Base-by-base conservation (phyloP, 2,888 invertebrate genomes). In the Myopa tessellatipennis region DNA sequence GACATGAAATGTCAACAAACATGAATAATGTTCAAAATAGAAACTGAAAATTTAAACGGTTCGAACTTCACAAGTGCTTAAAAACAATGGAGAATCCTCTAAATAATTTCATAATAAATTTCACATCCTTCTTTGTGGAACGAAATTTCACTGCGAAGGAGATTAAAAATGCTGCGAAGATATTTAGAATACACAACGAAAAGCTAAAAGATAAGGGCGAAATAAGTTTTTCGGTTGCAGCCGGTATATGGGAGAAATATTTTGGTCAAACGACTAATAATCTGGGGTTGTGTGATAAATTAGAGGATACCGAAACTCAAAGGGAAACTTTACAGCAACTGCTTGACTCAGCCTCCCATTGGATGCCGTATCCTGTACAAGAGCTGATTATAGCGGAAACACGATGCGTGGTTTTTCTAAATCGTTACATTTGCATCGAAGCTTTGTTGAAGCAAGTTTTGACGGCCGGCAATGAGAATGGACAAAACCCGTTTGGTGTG, bases 121-220 rank as follows among this genome's bases (percentile, higher is more conserved):
- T 81, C 36, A 65, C 67, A 34, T 68, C 50, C 10, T 73, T 77
- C 26, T 80, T 80, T 72, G 74, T 81, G 55, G 61, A 40, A 3
- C 12, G 0, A 34, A 71, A 4, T n/a, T 34, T 10, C 16, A 38
- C 4, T 34, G 4, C 14, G 16, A 12, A 55, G 4, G 18, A 69
- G 4, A 4, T 70, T 0, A 77, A 55, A 34, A 77, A 79, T 36
- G 76, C 79, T 45, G 81, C 78, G 26, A 82, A 78, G 78, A 84
- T 91, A 50, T 88, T 94, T 58, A 92, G 92, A 87, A 90, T 91
- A 83, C 93, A 94, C 83, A 90, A 88, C 1, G 91, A 91, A 81
- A 91, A 92, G 81, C 87, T 93, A 7, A 85, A 89, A 76, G 85
- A 86, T 58, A 87, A 90, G 65, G 94, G 94, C 10, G 95, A 95